Conservation (phyloP, 35 echinoderm and acorn worm species). For the Lytechinus variegatus region DNA sequence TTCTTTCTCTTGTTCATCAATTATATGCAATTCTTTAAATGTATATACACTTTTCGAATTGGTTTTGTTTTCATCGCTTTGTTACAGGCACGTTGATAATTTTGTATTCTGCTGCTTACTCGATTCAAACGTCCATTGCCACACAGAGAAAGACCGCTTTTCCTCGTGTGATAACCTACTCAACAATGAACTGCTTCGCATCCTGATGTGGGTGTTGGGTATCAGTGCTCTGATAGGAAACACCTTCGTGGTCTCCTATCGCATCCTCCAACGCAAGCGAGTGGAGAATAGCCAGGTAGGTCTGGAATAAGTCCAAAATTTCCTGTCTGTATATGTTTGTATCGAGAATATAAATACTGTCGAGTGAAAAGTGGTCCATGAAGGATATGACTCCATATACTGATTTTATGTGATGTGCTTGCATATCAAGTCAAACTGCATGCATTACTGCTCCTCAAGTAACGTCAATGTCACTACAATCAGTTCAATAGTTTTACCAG, state of each 20-base stretch:
- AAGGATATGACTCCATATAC: too few species aligned
- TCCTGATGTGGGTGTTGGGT: conserved; percentile 77
- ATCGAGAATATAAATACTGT: too few species aligned
- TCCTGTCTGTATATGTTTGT: too few species aligned
- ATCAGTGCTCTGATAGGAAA: conserved; percentile 67
- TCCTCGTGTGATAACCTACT: conserved; percentile 75
- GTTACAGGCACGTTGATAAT: conserved; percentile 55
- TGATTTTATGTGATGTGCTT: too few species aligned
- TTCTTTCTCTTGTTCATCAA: too few species aligned
- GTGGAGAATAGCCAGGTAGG: conserved; percentile 35
- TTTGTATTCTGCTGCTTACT: conserved; percentile 66
- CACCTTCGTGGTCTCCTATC: conserved; percentile 30
- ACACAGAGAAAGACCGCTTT: conserved; percentile 61
- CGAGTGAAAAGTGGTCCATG: too few species aligned
- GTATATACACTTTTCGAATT: too few species aligned
- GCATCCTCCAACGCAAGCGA: not conserved
- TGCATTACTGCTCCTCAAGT: too few species aligned
- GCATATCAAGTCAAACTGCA: too few species aligned
- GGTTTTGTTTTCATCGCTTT: not conserved
- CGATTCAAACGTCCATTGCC: not conserved
- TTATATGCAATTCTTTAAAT: too few species aligned
- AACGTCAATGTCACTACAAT: not conserved
- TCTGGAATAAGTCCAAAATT: not conserved
- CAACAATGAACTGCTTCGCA: conserved; percentile 29
- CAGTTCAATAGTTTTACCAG: not conserved